Conservation (phyloP, 2,113 vertebrate species). For the Larimichthys polyactis region DNA sequence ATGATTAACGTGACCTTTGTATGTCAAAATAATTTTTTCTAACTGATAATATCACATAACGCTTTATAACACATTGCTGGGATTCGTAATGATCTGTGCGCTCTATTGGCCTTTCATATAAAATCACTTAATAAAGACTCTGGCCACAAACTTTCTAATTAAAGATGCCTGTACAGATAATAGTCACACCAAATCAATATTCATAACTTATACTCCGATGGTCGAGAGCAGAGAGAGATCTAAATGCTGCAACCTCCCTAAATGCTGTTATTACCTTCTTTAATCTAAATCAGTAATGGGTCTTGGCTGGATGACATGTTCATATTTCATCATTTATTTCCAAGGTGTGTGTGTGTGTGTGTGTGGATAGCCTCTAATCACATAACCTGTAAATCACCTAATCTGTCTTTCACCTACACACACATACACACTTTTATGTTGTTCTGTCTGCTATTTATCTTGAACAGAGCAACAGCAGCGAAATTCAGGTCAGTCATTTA, state of each 20-base stretch:
- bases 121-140: conserved; percentile 33
- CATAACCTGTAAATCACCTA: conserved; percentile 28
- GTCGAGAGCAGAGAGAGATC: conserved; percentile 38
- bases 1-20: background rate
- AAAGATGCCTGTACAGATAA: conserved; percentile 48
- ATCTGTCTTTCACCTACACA: conserved; percentile 13
- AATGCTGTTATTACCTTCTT: conserved; percentile 59
- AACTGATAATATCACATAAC: background rate
- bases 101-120: conserved; percentile 26
- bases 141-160: conserved; percentile 49
- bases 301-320: conserved; percentile 38
- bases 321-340: conserved; percentile 58
- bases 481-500: conserved; percentile 41
- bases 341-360: conserved; percentile 2
- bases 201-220: conserved; percentile 47
- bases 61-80: background rate
- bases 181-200: conserved; percentile 34
- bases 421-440: background rate
- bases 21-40: conserved; percentile 3
- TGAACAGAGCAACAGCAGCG: conserved; percentile 21
- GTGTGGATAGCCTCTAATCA: conserved; percentile 20
- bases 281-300: conserved; percentile 64
- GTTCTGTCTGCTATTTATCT: conserved; percentile 18
- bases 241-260: conserved; percentile 33
- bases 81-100: background rate